These are phyloP conservation scores for Tretioscincus oriximinensis DNA, from an alignment of 2,113 vertebrate species.

Conservation along the genomic window DNA sequence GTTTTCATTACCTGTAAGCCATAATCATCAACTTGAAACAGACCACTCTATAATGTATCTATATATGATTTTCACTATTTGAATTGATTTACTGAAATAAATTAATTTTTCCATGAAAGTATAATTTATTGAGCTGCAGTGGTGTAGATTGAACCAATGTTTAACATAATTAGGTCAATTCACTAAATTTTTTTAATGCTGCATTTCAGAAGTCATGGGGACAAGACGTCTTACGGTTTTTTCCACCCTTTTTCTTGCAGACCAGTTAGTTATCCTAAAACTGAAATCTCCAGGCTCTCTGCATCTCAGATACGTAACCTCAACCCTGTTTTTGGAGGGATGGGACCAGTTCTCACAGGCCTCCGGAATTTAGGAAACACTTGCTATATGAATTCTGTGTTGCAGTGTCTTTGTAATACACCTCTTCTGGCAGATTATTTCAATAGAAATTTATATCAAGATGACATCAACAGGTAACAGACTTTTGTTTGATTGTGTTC, in stretches of 20 bases:
- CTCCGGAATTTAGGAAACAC: constrained; percentile 97
- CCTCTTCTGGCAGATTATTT: constrained; percentile 92
- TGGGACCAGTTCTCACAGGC: constrained; percentile 89
- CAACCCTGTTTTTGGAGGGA: constrained; percentile 91
- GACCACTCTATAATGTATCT: no score
- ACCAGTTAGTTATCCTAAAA: constrained; percentile 77
- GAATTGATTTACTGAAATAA: no score
- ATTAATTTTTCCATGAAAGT: no score
- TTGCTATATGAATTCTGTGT: constrained; percentile 98
- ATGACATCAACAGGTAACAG: constrained; percentile 94
- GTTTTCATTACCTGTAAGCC: no score
- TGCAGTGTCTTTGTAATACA: constrained; percentile 97
- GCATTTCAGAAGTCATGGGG: neutral
- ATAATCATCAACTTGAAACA: no score
- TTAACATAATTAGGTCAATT: no score
- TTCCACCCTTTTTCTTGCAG: constrained; percentile 56
- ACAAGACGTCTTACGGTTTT: neutral
- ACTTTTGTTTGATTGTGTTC: neutral
- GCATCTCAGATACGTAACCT: constrained; percentile 93
- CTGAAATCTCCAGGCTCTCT: constrained; percentile 89
- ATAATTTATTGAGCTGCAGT: no score
- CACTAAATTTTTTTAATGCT: neutral
- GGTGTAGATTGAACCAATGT: no score
- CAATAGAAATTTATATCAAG: constrained; percentile 88
- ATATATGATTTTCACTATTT: no score